Percentiles rank a stretch among this genome's conserved stretches.
phyloP scores from a whole-genome alignment of 1,140 invertebrate species.

The Apis florea region DNA sequence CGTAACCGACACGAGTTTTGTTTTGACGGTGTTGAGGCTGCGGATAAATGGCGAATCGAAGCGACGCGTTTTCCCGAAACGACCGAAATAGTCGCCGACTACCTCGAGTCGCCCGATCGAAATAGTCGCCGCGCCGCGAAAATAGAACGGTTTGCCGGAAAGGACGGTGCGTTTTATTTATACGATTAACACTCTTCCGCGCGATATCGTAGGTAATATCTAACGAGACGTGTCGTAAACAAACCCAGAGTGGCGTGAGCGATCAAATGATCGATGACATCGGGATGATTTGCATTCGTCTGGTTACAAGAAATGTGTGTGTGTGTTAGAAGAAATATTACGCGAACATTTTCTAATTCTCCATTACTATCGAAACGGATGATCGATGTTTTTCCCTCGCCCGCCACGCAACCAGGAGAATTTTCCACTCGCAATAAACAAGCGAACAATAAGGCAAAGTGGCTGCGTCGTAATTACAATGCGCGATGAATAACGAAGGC shows the following conservation, averaged over 20 bases:
- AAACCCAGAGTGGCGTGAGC: background rate
- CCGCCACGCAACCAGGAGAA: background rate
- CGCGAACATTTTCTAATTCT: background rate
- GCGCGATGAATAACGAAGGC: background rate
- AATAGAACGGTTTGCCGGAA: conserved; percentile 35
- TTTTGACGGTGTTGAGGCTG: background rate
- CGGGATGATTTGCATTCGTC: background rate
- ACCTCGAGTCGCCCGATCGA: background rate
- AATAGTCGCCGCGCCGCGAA: conserved; percentile 1
- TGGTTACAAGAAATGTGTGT: background rate
- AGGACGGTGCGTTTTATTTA: conserved; percentile 29
- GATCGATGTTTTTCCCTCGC: background rate
- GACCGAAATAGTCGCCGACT: conserved; percentile 3
- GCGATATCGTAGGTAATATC: conserved; percentile 1
- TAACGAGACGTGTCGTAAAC: conserved; percentile 3
- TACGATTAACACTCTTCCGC: conserved; percentile 7
- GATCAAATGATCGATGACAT: background rate
- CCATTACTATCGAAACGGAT: background rate
- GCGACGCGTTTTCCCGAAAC: background rate
- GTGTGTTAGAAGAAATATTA: background rate
- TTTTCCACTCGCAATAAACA: background rate
- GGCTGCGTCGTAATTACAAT: background rate
- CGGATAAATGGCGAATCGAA: conserved; percentile 24
- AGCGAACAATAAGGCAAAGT: background rate
- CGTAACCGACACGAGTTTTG: background rate